These are phyloP conservation scores for Trissolcus brochymenae DNA, from an alignment of 2,888 invertebrate species.

Conservation along the genomic window DNA sequence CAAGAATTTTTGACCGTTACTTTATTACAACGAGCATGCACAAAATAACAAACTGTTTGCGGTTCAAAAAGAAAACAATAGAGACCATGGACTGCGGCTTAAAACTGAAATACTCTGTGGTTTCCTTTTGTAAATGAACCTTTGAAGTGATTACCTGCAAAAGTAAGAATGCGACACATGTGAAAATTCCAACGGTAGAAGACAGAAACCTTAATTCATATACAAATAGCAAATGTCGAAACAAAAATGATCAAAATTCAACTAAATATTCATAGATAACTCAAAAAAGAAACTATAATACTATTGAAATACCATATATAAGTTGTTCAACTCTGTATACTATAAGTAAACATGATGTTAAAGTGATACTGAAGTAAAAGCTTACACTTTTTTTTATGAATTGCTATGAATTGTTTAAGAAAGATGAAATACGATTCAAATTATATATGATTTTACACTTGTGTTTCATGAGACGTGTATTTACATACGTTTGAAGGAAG, in stretches of 20 bases:
- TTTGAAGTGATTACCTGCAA: constrained; percentile 35
- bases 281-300: too few species aligned
- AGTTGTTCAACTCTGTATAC: too few species aligned
- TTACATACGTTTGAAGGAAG: constrained; percentile 68
- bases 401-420: neutral
- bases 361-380: too few species aligned
- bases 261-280: too few species aligned
- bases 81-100: constrained; percentile 16
- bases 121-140: constrained; percentile 34
- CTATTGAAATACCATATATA: too few species aligned
- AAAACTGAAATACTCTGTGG: constrained; percentile 32
- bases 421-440: constrained; percentile 56
- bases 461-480: constrained; percentile 61
- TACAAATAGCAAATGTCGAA: too few species aligned
- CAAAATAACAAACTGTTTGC: constrained; percentile 28
- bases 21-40: constrained; percentile 11
- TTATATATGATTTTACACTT: constrained; percentile 65
- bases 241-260: too few species aligned
- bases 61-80: constrained; percentile 29
- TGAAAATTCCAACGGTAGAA: constrained; percentile 17
- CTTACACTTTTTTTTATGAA: too few species aligned
- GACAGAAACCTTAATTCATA: too few species aligned
- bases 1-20: constrained; percentile 19
- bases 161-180: constrained; percentile 23
- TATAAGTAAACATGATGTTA: too few species aligned